phyloP scores from a whole-genome alignment of 2,888 invertebrate genomes.

The Ligdia adustata region DNA sequence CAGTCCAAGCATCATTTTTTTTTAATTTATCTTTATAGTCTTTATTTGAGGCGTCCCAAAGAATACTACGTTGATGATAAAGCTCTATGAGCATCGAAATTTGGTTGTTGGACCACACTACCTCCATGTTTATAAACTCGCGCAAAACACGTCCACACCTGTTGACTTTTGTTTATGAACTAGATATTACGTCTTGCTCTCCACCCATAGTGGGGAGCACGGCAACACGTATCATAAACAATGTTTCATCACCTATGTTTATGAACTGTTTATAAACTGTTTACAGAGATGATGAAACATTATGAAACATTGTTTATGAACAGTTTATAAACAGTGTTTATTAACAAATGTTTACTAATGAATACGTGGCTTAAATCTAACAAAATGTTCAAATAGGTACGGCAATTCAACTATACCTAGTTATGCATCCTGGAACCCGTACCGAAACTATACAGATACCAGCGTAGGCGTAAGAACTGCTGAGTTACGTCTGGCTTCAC shows the following conservation, averaged over 20 bases:
- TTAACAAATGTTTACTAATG: too few relatives aligned
- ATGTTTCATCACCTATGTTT: conserved; percentile 33
- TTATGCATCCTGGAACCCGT: too few relatives aligned
- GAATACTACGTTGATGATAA: conserved; percentile 15
- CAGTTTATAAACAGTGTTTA: conserved; percentile 26
- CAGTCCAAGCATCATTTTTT: conserved; percentile 20
- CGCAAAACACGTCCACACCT: conserved; percentile 7
- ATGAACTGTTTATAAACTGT: conserved; percentile 23
- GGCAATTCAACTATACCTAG: too few relatives aligned
- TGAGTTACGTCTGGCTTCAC: too few relatives aligned
- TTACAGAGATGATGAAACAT: conserved; percentile 32
- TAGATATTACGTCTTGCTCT: conserved; percentile 30
- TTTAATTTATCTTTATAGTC: conserved; percentile 21
- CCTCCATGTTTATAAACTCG: conserved; percentile 2
- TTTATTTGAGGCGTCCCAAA: conserved; percentile 24
- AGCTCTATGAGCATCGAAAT: conserved; percentile 25
- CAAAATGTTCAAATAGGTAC: too few relatives aligned
- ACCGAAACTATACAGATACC: too few relatives aligned
- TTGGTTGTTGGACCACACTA: conserved; percentile 25
- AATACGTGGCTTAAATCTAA: too few relatives aligned
- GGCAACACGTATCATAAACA: conserved; percentile 27
- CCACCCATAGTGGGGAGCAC: conserved; percentile 28
- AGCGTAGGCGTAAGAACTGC: too few relatives aligned
- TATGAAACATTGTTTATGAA: conserved; percentile 31
- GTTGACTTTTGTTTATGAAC: conserved; percentile 21